Conservation (phyloP, 2,797 vertebrate genomes). For the Peromyscus aztecus region DNA sequence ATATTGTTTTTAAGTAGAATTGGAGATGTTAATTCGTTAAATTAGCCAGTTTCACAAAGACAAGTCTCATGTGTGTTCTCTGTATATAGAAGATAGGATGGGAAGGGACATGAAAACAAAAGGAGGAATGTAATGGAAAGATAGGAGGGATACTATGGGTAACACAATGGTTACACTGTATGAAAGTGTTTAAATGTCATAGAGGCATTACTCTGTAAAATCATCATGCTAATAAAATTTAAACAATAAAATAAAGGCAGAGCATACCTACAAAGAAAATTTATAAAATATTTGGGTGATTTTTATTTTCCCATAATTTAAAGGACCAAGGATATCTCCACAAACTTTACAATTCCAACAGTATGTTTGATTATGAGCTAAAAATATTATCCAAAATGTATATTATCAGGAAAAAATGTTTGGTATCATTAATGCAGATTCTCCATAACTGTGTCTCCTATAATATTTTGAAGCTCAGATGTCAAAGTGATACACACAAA, state of each 20-base stretch:
- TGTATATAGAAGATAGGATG: not conserved
- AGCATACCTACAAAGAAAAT: conserved; percentile 28
- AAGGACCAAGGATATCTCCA: conserved; percentile 24
- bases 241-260: not conserved
- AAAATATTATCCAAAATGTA: conserved; percentile 20
- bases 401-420: conserved; percentile 11
- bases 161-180: not conserved
- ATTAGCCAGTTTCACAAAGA: not conserved
- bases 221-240: not conserved
- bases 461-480: conserved; percentile 62
- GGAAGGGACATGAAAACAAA: not conserved
- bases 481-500: conserved; percentile 8
- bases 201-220: not conserved
- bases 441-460: not conserved
- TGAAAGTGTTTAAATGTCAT: not conserved
- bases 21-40: not conserved
- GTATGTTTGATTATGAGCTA: not conserved
- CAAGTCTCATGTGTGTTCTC: not conserved
- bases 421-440: not conserved
- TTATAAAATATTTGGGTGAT: not conserved
- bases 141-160: not conserved
- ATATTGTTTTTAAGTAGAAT: not conserved
- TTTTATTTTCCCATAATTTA: conserved; percentile 69
- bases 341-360: not conserved
- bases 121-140: not conserved